phyloP scores from a whole-genome alignment of 2,113 vertebrate genomes.

The Nerophis lumbriciformis region DNA sequence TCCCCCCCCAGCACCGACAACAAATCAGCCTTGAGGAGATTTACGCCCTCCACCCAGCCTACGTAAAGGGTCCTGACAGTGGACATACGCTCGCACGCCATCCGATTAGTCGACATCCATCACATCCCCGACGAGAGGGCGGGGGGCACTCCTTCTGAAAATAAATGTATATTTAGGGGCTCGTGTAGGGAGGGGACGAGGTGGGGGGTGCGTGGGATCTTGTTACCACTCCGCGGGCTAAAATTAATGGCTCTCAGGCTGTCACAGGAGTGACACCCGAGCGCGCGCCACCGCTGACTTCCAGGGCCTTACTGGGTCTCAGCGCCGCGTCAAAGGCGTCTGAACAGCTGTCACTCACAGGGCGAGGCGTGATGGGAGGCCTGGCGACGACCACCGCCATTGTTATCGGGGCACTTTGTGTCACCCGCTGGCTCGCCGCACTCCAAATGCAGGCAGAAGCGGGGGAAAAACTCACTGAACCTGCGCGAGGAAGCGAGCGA shows the following conservation, averaged over 20 bases:
- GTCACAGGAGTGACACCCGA: constrained; percentile 68
- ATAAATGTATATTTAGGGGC: constrained; percentile 73
- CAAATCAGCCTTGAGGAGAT: constrained; percentile 52
- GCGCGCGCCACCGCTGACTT: constrained; percentile 53
- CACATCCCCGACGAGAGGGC: constrained; percentile 68
- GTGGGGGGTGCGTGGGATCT: constrained; percentile 53
- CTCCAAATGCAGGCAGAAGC: background rate
- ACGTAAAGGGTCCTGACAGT: constrained; percentile 38
- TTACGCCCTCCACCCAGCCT: constrained; percentile 49
- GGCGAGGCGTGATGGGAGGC: constrained; percentile 49
- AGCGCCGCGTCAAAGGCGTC: constrained; percentile 45
- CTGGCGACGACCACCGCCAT: constrained; percentile 3
- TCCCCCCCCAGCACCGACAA: constrained; percentile 30
- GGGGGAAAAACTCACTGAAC: background rate
- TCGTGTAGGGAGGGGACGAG: constrained; percentile 18
- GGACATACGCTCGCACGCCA: constrained; percentile 56
- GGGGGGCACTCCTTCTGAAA: constrained; percentile 64
- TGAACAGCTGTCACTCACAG: constrained; percentile 64
- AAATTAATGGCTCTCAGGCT: constrained; percentile 76
- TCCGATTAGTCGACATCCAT: constrained; percentile 69
- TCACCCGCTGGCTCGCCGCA: background rate
- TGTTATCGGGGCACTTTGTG: background rate
- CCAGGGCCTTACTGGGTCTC: constrained; percentile 66
- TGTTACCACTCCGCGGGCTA: constrained; percentile 71
- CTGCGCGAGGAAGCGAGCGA: background rate